Evolutionary conservation across 2,797 vertebrate species (phyloP).

Genomic region (Tauraco hartlaubi): DNA sequence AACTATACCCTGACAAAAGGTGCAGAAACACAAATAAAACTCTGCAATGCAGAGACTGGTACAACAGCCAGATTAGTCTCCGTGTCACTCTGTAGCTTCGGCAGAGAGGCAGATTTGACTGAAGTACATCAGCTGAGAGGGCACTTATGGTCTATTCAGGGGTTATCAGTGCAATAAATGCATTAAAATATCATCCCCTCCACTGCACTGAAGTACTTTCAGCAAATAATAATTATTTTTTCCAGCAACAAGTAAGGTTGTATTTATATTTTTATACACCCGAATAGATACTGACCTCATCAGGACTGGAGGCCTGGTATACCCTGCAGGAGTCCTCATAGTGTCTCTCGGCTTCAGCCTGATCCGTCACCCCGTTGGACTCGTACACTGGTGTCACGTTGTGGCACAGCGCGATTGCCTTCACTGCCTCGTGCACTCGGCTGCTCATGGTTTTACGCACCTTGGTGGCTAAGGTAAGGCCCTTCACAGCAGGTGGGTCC

Average conservation of each 20-base stretch:
- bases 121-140: background rate
- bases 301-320: constrained; percentile 97
- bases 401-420: constrained; percentile 96
- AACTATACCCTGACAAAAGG: background rate
- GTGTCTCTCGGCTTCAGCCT: constrained; percentile 96
- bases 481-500: constrained; percentile 89
- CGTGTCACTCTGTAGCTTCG: background rate
- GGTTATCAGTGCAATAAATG: background rate
- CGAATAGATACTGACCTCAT: constrained; percentile 86
- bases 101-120: background rate
- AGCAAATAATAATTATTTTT: fast-evolving
- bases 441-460: constrained; percentile 97
- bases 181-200: background rate
- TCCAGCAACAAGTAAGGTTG: background rate
- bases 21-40: background rate
- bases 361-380: constrained; percentile 94
- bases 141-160: fast-evolving
- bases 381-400: constrained; percentile 97
- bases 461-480: constrained; percentile 87
- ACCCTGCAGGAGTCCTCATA: constrained; percentile 96
- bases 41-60: background rate
- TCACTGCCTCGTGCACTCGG: constrained; percentile 95
- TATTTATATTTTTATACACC: fast-evolving
- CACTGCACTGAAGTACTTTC: background rate
- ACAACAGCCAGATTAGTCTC: background rate